phyloP scores from a whole-genome alignment of 2,797 vertebrate genomes.

The Etheostoma nigrum region DNA sequence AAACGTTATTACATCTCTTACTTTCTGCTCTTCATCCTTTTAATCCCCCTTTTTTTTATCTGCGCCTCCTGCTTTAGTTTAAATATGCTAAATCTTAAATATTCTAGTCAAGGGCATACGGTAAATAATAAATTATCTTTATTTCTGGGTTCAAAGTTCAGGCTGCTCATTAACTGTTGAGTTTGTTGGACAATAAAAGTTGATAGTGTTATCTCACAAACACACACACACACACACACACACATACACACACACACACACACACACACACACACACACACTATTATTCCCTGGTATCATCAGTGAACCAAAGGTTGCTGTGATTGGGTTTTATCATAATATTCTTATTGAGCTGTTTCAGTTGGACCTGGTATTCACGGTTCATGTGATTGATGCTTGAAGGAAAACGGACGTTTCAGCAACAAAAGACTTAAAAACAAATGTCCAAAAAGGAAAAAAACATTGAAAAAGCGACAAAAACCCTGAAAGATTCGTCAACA shows the following conservation, averaged over 20 bases:
- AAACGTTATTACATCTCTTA: constrained; percentile 45
- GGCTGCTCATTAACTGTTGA: too few relatives aligned
- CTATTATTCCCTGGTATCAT: constrained; percentile 16
- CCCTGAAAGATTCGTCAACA: too few relatives aligned
- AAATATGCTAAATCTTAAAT: too few relatives aligned
- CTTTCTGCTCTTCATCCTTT: constrained; percentile 4
- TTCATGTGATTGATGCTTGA: neutral
- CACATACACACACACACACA: too few relatives aligned
- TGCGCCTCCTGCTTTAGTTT: neutral
- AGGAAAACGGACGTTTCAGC: neutral
- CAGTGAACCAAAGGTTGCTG: constrained; percentile 41
- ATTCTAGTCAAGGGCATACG: too few relatives aligned
- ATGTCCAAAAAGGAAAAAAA: too few relatives aligned
- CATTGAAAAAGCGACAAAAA: too few relatives aligned
- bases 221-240: neutral
- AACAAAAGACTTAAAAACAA: too few relatives aligned
- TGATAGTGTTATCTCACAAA: neutral
- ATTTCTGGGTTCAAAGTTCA: too few relatives aligned
- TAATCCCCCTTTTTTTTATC: neutral
- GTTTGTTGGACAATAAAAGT: neutral
- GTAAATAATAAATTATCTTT: too few relatives aligned
- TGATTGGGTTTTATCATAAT: constrained; percentile 13
- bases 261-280: constrained; percentile 5
- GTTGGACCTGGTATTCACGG: neutral
- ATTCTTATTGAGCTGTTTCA: neutral